Percentiles rank a stretch among this genome's conserved stretches.
phyloP scores from a whole-genome alignment of 2,113 vertebrate genomes.

The Alosa alosa region DNA sequence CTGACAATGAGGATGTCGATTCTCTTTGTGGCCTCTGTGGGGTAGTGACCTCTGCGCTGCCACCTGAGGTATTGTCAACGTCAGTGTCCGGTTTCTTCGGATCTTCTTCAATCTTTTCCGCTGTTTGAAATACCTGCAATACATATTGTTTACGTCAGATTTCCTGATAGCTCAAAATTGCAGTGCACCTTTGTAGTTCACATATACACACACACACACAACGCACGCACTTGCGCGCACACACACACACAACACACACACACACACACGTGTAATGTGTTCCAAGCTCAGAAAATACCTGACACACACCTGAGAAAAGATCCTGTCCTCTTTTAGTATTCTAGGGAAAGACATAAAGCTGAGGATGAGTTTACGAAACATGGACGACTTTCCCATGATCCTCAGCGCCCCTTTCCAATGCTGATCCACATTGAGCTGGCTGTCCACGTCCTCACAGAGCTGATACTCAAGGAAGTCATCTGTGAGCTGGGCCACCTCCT shows the following conservation, averaged over 20 bases:
- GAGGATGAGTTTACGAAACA: slow-evolving; percentile 56
- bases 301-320: slow-evolving; percentile 61
- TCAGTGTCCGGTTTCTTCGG: background rate
- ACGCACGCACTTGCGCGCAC: background rate
- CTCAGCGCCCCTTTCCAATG: slow-evolving; percentile 53
- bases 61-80: background rate
- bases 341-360: slow-evolving; percentile 62
- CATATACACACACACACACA: background rate
- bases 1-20: background rate
- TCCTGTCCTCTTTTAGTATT: slow-evolving; percentile 44
- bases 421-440: slow-evolving; percentile 31
- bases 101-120: background rate
- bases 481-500: slow-evolving; percentile 33
- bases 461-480: slow-evolving; percentile 52
- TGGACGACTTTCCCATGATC: slow-evolving; percentile 19
- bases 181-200: background rate
- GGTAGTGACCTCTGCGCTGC: background rate
- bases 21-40: background rate
- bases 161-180: background rate
- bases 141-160: background rate
- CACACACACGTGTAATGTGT: background rate
- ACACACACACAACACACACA: background rate
- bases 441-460: slow-evolving; percentile 26
- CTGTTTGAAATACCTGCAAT: background rate
- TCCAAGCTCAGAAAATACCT: background rate